Conservation (phyloP, 2,113 vertebrate species). For the Boulengeromyrus knoepffleri region DNA sequence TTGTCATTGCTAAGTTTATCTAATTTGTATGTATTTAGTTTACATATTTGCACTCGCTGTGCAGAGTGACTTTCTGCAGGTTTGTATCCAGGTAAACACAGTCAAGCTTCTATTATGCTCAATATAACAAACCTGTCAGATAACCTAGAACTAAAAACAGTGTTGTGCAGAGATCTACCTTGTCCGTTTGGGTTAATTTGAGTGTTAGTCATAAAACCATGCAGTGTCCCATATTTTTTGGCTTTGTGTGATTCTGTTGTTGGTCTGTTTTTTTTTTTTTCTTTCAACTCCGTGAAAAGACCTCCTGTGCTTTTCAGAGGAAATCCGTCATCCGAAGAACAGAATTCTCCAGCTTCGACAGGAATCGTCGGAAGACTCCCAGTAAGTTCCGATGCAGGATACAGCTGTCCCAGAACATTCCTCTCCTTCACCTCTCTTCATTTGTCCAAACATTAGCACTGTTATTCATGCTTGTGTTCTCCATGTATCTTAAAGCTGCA, state of each 20-base stretch:
- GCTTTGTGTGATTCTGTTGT: not conserved
- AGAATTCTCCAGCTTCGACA: slow-evolving; percentile 78
- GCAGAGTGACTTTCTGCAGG: not conserved
- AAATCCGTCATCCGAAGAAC: slow-evolving; percentile 79
- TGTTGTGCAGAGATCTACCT: not conserved
- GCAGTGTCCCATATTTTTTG: not conserved
- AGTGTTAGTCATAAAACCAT: not conserved
- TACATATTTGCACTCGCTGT: not conserved
- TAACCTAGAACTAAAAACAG: not conserved
- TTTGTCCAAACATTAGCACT: not conserved
- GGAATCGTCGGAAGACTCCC: slow-evolving; percentile 76
- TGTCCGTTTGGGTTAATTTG: not conserved
- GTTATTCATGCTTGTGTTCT: not conserved
- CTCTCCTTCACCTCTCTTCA: not conserved
- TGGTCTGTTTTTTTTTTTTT: not conserved
- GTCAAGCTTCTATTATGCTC: not conserved
- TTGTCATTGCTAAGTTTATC: not conserved
- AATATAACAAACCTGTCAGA: not conserved
- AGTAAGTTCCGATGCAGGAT: slow-evolving; percentile 68
- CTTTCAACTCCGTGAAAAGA: not conserved
- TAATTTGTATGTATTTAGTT: not conserved
- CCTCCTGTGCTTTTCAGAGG: slow-evolving; percentile 59
- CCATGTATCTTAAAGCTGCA: not conserved
- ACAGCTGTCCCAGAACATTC: not conserved
- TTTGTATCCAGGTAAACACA: not conserved